Evolutionary conservation across 2,888 invertebrate species (phyloP).

Genomic region (Nyleta sp.): DNA sequence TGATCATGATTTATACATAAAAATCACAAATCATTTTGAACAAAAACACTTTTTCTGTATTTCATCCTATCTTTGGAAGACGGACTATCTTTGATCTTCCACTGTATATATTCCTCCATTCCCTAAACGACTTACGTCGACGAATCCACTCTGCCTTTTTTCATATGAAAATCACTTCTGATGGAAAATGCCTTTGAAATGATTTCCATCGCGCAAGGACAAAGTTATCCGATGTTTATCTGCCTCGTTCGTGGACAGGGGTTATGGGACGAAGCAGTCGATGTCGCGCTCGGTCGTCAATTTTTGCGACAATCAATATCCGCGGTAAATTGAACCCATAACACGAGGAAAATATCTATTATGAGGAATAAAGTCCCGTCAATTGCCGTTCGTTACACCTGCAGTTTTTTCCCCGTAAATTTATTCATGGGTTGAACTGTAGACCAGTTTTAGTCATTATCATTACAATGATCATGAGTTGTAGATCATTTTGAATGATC

Average conservation of each 20-base stretch:
- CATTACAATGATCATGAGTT: too few species aligned
- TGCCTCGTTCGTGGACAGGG: constrained; percentile 24
- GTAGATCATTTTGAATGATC: too few species aligned
- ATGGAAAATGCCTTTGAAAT: constrained; percentile 30
- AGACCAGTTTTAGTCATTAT: too few species aligned
- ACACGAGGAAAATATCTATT: constrained; percentile 21
- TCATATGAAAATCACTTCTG: constrained; percentile 35
- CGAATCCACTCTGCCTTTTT: constrained; percentile 13
- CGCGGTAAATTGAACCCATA: constrained; percentile 23
- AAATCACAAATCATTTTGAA: too few species aligned
- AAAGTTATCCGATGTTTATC: constrained; percentile 32
- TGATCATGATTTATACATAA: too few species aligned
- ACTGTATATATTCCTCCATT: not conserved
- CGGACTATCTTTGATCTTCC: constrained; percentile 2
- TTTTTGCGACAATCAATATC: constrained; percentile 37
- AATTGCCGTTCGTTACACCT: too few species aligned
- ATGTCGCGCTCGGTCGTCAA: constrained; percentile 27
- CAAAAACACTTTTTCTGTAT: too few species aligned
- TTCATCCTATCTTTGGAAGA: too few species aligned
- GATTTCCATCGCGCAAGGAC: constrained; percentile 11
- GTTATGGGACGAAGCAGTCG: constrained; percentile 34
- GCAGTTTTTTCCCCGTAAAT: too few species aligned
- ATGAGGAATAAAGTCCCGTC: constrained; percentile 21
- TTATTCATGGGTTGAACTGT: too few species aligned
- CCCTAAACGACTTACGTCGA: constrained; percentile 17